Base-by-base conservation (phyloP, 2,888 invertebrate genomes). In the Galeopsomyia nigrocyanea region DNA sequence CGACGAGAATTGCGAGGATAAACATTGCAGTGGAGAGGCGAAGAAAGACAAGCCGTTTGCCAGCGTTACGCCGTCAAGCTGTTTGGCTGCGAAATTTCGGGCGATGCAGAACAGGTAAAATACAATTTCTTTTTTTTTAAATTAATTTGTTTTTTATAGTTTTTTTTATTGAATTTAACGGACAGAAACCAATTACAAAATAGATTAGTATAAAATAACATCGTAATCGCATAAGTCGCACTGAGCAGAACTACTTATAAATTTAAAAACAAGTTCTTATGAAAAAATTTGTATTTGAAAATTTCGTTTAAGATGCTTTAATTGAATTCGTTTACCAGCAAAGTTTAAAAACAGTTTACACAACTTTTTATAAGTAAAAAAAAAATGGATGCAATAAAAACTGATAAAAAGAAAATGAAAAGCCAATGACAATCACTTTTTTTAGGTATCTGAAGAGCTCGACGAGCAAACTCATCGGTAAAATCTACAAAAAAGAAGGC, bases 21-120 rank as follows among this genome's bases (percentile, higher is more conserved):
- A 17, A 21, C 17, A 19, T 19, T 57, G 55, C 51, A 19, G 7
- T 7, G 47, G 17, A 57, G 68, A 58, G 67, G 67, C 19, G 14
- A 6, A n/a, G 16, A 64, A 46, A 19, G 19, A 14, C 66, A 63
- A 22, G 1, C 78, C 79, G 9, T 85, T 84, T 68, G 83, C 83
- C 68, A 84, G 80, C 61, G 77, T 85, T 3, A 85, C 82, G 0
- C 80, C 83, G 3, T 84, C 86, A 6, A 85, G 85, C 31, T 92
- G 92, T 84, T 87, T 93, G 68, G 90, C 92, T 0, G 91, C 92
- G 2, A 92, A 92, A 87, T 87, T 93, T 75, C 89, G 90, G 76
- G 92, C 92, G 49, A 93, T 93, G 90, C 92, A 93, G 26, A 92
- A 93, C 81, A 90, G 90, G 76, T 72, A 13, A 3, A n/a, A 55